A percentile compares a stretch with the other conserved stretches of the same genome.
Conservation (phyloP, 2,113 vertebrate genomes). For the Calidris pygmaea region DNA sequence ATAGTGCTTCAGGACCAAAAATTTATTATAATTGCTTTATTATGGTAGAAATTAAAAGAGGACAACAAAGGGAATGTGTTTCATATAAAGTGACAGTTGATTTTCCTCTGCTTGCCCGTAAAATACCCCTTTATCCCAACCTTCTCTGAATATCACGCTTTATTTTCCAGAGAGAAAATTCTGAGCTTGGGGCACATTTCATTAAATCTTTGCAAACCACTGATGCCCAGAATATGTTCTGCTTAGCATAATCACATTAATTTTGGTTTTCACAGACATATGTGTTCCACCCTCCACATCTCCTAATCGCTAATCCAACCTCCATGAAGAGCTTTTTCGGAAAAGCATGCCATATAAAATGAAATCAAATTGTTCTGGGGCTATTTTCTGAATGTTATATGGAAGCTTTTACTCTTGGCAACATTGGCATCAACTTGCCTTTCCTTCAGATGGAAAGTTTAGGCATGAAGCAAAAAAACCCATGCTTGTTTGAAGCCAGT, state of each 20-base stretch:
- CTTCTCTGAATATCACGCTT: not conserved
- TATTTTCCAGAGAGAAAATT: constrained; percentile 15
- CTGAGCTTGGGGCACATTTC: constrained; percentile 14
- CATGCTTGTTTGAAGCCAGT: not conserved
- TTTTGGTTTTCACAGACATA: constrained; percentile 12
- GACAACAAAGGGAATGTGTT: not conserved
- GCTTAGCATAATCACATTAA: constrained; percentile 45
- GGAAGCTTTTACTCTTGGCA: not conserved
- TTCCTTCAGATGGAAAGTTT: not conserved
- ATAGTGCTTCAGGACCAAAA: not conserved
- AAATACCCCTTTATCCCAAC: not conserved
- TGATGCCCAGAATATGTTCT: not conserved
- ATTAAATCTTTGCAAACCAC: constrained; percentile 25
- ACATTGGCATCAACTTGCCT: not conserved
- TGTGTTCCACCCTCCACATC: not conserved
- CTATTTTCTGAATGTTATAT: not conserved
- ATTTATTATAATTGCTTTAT: not conserved
- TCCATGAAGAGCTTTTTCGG: not conserved
- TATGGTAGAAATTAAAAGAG: not conserved
- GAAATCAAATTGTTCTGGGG: not conserved
- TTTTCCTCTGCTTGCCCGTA: not conserved
- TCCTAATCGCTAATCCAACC: not conserved
- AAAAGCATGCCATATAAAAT: not conserved
- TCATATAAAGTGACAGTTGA: not conserved
- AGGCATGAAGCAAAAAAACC: not conserved